Evolutionary conservation across 2,797 vertebrate species (phyloP), one percentile per base, ranked within the genome.

Genomic region (Leontopithecus rosalia): DNA sequence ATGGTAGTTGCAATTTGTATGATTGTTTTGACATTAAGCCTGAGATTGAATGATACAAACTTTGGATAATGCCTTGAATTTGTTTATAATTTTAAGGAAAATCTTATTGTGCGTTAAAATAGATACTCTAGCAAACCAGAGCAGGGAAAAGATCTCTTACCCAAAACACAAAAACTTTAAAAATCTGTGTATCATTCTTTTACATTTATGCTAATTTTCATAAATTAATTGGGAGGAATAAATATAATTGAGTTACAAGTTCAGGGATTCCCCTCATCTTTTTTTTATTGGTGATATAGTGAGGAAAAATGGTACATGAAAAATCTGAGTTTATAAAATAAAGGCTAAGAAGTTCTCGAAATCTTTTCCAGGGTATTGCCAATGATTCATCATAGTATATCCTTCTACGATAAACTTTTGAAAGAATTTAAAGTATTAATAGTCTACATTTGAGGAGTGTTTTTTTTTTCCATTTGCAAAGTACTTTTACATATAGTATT

Each of bases 61-160:
- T 83, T 88, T 86, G 48, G 48, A 55, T 93, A 95, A 77, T 94
- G 30, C 83, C 46, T 95, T 95, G 33, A 91, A 88, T 94, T 92
- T 75, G 41, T 77, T 79, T 57, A 58, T 55, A 86, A 22, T 92
- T 97, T 95, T 87, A 92, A 95, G 55, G 70, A 72, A 73, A 95
- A 41, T 90, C 17, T 86, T 91, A 86, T 24, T 94, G 43, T 91
- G 43, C 91, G 50, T 92, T 48, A 57, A 86, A 90, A 36, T 90
- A 81, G 46, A 79, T 94, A 55, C 39, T 80, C 26, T 92, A 24
- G 58, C 92, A 95, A 97, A 95, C n/a, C 17, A 85, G 10, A 91
- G 41, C 20, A 19, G 15, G 43, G 22, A 8, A 5, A 88, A 50
- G n/a, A 83, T 46, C 52, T 94, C 77, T 90, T 91, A 50, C 15